Evolutionary conservation across 30 jellyfish, hydroid and myxozoan genomes (phyloP).

Genomic region (Mastigias papua): DNA sequence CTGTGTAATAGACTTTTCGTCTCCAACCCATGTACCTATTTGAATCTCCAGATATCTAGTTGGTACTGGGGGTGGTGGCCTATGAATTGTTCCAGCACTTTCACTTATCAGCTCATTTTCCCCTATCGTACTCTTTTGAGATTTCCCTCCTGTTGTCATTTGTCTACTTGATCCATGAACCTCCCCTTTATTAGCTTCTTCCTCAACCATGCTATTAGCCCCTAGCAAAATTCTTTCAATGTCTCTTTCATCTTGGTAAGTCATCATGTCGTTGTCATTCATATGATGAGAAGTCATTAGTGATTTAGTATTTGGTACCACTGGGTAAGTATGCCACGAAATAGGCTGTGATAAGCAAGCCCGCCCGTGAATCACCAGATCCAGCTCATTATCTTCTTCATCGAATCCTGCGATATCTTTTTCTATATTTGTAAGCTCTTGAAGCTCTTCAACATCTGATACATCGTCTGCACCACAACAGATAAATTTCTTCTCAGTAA

Average conservation of each 20-base stretch:
- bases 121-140: background rate
- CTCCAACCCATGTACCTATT: conserved; percentile 22
- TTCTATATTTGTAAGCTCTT: background rate
- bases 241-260: conserved; percentile 1
- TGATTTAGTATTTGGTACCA: background rate
- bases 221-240: conserved; percentile 38
- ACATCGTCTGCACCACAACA: conserved; percentile 17
- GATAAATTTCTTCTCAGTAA: background rate
- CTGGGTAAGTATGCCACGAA: background rate
- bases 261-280: background rate
- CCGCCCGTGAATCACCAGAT: background rate
- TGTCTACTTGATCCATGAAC: background rate
- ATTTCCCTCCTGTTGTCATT: background rate
- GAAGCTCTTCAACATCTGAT: conserved; percentile 36
- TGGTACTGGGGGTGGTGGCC: conserved; percentile 31
- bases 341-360: background rate
- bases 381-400: background rate
- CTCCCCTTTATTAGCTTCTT: conserved; percentile 12
- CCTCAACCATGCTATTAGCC: background rate
- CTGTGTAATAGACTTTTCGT: background rate
- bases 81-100: background rate
- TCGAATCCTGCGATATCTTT: background rate
- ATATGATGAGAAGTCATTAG: background rate
- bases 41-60: conserved; percentile 17
- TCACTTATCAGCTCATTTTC: background rate